These are phyloP conservation scores for Panthera tigris DNA, from an alignment of 2,113 vertebrate species.

Conservation along the genomic window DNA sequence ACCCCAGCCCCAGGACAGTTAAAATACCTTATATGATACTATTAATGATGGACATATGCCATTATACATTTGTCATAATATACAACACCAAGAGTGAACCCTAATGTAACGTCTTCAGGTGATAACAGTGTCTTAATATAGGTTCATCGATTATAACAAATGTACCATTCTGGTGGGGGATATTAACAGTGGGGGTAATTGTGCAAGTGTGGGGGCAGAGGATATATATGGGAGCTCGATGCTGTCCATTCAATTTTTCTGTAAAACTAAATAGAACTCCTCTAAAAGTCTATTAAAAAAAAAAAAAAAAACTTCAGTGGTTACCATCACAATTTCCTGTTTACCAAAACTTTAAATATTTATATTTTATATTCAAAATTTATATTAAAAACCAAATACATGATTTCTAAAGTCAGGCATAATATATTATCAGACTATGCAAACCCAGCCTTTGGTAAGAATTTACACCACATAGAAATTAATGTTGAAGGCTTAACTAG, in stretches of 20 bases:
- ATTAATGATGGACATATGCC: neutral
- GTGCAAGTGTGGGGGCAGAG: neutral
- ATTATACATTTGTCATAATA: neutral
- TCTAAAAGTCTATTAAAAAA: neutral
- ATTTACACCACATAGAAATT: neutral
- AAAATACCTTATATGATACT: neutral
- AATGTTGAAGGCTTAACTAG: neutral
- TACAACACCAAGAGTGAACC: neutral
- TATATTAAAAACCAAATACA: conserved; percentile 11
- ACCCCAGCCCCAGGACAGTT: neutral
- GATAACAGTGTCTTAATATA: neutral
- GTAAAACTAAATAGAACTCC: conserved; percentile 1
- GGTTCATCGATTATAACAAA: neutral
- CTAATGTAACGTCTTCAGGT: neutral
- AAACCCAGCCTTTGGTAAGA: neutral
- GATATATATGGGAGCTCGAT: neutral
- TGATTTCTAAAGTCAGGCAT: neutral
- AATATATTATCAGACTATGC: neutral
- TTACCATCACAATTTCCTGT: conserved; percentile 31
- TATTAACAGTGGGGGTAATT: neutral
- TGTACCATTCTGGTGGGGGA: neutral
- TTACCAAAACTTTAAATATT: conserved; percentile 23
- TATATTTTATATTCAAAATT: conserved; percentile 22
- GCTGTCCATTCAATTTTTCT: neutral
- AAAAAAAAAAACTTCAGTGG: neutral